Evolutionary conservation across 1,140 invertebrate species (phyloP).

Genomic region (Capitella teleta): DNA sequence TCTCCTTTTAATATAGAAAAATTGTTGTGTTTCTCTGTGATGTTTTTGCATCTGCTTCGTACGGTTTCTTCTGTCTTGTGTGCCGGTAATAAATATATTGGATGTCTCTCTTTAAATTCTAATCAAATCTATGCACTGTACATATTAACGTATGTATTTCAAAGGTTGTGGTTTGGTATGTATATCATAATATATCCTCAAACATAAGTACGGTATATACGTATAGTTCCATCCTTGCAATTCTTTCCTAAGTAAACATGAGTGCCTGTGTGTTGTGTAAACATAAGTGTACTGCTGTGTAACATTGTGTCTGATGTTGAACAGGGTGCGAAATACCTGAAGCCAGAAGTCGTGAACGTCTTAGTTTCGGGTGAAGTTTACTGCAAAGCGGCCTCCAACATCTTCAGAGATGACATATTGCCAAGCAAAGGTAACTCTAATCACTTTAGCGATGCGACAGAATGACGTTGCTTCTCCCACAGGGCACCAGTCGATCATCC

Average conservation of each 20-base stretch:
- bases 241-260: background rate
- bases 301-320: slow-evolving; percentile 16
- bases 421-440: background rate
- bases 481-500: slow-evolving; percentile 78
- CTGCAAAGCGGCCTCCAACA: slow-evolving; percentile 85
- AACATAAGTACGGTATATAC: background rate
- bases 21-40: too few relatives aligned
- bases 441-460: too few relatives aligned
- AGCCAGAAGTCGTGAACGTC: slow-evolving; percentile 80
- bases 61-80: too few relatives aligned
- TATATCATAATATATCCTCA: background rate
- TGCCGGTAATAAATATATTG: too few relatives aligned
- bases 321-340: slow-evolving; percentile 83
- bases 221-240: background rate
- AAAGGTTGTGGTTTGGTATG: background rate
- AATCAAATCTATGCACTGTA: too few relatives aligned
- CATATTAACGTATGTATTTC: background rate
- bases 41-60: too few relatives aligned
- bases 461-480: too few relatives aligned
- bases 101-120: too few relatives aligned
- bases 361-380: slow-evolving; percentile 92
- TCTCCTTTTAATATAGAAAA: too few relatives aligned
- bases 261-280: background rate
- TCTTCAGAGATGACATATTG: slow-evolving; percentile 66
- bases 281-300: background rate